Base-by-base conservation (phyloP, 2,797 vertebrate species). In the Lepus townsendii region DNA sequence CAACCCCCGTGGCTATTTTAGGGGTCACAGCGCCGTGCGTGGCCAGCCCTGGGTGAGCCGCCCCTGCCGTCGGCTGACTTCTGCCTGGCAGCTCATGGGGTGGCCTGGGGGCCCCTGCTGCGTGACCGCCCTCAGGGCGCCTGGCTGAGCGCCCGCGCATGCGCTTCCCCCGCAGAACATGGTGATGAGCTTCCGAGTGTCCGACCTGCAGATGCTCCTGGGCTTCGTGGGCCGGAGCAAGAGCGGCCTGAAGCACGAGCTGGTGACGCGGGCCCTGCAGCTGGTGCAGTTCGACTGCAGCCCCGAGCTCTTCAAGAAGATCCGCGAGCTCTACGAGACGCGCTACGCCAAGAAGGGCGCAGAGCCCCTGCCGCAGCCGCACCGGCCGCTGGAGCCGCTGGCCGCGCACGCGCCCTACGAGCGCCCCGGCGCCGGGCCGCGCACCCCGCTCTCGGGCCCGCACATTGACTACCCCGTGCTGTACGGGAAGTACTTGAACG, bases 141-240 rank as follows among this genome's bases (percentile, higher is more conserved):
- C 54, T 20, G 14, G 54, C 54, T 57, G 73, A 30, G 0, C 3
- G 17, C 63, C 5, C 86, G 35, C 78, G 87, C 42, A 47, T 47
- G 42, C 42, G 24, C 95, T 91, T 97, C 87, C 96, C 79, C 89
- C 94, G 11, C 93, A 99, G 99, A 99, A 99, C 98, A 99, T 99
- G 99, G 99, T 99, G 98, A 99, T 99, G 99, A 99, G 99, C 98
- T 99, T 99, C 98, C 99, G 99, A 98, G 99, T 99, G 97, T 99
- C 99, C 96, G 99, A 99, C 98, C 99, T 99, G 97, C 99, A 99
- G 98, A 99, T 99, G 93, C 99, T 99, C 98, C 98, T 99, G 98
- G 99, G 99, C 97, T 99, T 99, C 20, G 99, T 99, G 97, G 99
- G 99, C 90, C 99, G 99, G 98, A 99, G 99, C 98, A 99, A 99